Evolutionary conservation across 2,113 vertebrate genomes (phyloP), one percentile per base, ranked within the genome.

Genomic region (rabbit (Oryctolagus cuniculus)): DNA sequence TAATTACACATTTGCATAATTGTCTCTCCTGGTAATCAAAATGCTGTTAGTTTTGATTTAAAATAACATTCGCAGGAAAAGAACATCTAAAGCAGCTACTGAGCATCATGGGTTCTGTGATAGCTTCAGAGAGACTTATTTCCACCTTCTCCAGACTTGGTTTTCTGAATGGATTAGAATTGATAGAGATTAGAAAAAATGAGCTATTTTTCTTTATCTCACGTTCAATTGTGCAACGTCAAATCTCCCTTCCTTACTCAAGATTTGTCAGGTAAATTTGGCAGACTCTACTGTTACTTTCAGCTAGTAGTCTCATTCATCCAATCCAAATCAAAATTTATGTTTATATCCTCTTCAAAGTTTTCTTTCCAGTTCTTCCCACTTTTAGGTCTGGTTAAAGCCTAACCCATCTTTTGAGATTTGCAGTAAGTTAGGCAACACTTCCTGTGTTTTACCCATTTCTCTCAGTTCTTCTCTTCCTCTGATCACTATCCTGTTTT

Each of bases 291-390:
- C 21, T 87, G 29, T 80, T 82, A 58, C 12, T 58, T 87, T 91
- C 6, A 44, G 69, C 36, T 67, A 84, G 69, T n/a, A 70, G 55
- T 58, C n/a, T 93, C n/a, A 10, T 66, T 64, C 34, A 3, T 89
- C 64, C 73, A 73, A 78, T 0, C 7, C 7, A 19, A 78, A 29
- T 9, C 36, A 31, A 82, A 84, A 85, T 72, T 74, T 90, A 16
- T 89, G n/a, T 83, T 93, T 83, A 80, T 84, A 21, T 55, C 34
- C 10, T 22, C 70, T 73, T 82, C 51, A 90, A 55, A 73, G 51
- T 13, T 22, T 17, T 1, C n/a, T n/a, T 69, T 66, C 9, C 63
- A 58, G 6, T 22, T n/a, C 6, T 77, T 53, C 24, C 13, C 10
- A 67, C 24, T 69, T 9, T n/a, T 5, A 51, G 29, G 9, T 21